Evolutionary conservation across 2,113 vertebrate species (phyloP), one percentile per base, ranked within the genome.

Genomic region (Ictalurus furcatus): DNA sequence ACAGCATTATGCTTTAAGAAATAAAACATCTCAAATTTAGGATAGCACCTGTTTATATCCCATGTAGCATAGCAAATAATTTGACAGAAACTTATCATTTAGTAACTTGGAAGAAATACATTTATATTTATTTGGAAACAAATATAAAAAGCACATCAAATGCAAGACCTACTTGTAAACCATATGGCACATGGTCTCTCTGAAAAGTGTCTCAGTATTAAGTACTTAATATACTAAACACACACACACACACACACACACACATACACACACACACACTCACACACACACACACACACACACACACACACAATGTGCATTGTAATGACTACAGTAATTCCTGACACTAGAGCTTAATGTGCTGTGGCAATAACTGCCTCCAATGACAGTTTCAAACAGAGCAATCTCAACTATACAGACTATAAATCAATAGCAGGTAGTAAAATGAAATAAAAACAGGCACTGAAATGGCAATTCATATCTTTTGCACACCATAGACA

Each of bases 71-170:
- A 56, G n/a, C 54, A 85, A 19, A 61, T 61, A 19, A 85, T 61
- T 71, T 40, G 44, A 79, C 13, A 65, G 30, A 83, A 67, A 56
- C 52, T 17, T 85, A 11, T 83, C 34, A 76, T 80, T 89, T 65
- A 19, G 80, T 59, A 79, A 37, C 6, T 69, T 89, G 80, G 86
- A 81, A 84, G 89, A 88, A 88, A 90, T 88, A 86, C 90, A 91
- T 88, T 78, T 85, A 87, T 90, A 83, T 88, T 91, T 91, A 90
- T 91, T 91, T 87, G 87, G 78, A 91, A 90, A 91, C 85, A 88
- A 90, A 87, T 91, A 90, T 91, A 91, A 91, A 89, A 91, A 88
- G 91, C 91, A 90, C 91, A 91, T 87, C 84, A 88, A 90, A 87
- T 87, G 91, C 87, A 88, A 90, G 88, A 90, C 79, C 85, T 81